These are phyloP conservation scores for Solen grandis DNA, from an alignment of 1,140 invertebrate species.

Conservation along the genomic window DNA sequence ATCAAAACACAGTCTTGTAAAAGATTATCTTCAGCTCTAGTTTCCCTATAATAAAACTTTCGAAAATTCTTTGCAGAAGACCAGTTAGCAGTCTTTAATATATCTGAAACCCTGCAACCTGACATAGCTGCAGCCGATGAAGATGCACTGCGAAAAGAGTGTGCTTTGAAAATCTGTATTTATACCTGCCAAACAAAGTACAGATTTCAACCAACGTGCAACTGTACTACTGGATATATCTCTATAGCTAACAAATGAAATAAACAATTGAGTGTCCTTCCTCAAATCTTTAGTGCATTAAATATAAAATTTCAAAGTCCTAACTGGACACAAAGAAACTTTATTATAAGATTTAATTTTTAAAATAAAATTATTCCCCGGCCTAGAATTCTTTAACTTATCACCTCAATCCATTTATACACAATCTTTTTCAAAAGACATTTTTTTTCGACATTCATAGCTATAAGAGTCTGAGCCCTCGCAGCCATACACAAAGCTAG, in stretches of 20 bases:
- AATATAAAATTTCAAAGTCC: constrained; percentile 12
- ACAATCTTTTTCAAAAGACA: not conserved
- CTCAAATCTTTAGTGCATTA: not conserved
- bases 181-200: not conserved
- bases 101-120: constrained; percentile 1
- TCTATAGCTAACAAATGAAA: constrained; percentile 24
- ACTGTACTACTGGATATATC: not conserved
- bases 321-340: constrained; percentile 14
- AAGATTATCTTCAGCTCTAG: not conserved
- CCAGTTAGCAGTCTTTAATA: constrained; percentile 29
- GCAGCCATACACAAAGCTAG: constrained; percentile 5
- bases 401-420: not conserved
- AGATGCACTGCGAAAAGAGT: constrained; percentile 17
- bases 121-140: not conserved
- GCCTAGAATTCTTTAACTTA: constrained; percentile 6
- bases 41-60: not conserved
- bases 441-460: not conserved
- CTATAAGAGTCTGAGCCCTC: not conserved
- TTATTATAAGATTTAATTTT: constrained; percentile 1
- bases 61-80: constrained; percentile 13
- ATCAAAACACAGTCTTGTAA: not conserved
- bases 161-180: constrained; percentile 16
- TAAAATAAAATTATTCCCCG: constrained; percentile 3
- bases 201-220: constrained; percentile 25
- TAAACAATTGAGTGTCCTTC: constrained; percentile 2